Conservation (phyloP, 2,797 vertebrate genomes). For the Fringilla coelebs region DNA sequence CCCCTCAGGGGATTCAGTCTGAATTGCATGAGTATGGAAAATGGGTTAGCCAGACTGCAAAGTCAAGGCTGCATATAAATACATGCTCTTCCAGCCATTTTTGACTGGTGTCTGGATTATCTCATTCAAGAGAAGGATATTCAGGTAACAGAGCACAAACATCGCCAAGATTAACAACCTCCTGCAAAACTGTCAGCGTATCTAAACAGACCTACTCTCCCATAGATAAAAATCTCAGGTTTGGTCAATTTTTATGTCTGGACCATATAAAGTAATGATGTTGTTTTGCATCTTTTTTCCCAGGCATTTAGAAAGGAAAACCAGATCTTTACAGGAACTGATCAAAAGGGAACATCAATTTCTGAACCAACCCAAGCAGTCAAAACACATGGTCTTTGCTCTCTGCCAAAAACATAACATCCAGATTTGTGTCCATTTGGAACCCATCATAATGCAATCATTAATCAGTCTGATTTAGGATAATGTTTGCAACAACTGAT, state of each 20-base stretch:
- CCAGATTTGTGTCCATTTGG: conserved; percentile 8
- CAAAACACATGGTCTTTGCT: neutral
- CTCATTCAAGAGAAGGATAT: neutral
- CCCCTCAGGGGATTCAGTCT: neutral
- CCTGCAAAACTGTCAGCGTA: neutral
- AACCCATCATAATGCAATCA: neutral
- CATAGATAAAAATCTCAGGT: neutral
- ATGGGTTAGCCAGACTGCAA: neutral
- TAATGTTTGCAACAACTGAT: conserved; percentile 20
- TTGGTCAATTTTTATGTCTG: neutral
- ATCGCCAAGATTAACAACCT: neutral
- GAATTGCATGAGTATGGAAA: neutral
- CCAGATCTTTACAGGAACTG: neutral
- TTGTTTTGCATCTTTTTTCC: neutral
- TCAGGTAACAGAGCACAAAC: neutral
- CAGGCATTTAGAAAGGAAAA: neutral
- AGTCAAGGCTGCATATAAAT: neutral
- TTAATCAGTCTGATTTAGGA: conserved; percentile 51
- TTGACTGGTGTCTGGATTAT: neutral
- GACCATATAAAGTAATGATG: neutral
- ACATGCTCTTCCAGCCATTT: neutral
- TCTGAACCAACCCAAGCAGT: neutral
- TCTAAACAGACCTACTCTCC: neutral
- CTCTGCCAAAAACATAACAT: conserved; percentile 7
- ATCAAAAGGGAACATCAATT: neutral